Conservation (phyloP, 2,113 vertebrate genomes). For the Mungos mungo region DNA sequence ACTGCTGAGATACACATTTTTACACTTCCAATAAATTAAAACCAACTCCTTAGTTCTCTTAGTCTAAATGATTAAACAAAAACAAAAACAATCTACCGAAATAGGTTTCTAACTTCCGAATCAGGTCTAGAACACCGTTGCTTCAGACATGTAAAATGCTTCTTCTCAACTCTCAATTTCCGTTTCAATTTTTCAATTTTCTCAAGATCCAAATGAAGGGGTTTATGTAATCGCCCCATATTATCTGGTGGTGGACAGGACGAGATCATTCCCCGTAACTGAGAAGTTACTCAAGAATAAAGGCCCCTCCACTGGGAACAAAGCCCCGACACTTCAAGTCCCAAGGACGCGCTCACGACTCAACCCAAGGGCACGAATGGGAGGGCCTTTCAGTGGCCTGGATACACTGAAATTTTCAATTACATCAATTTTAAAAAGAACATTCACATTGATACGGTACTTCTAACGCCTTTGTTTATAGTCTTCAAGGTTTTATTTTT, state of each 20-base stretch:
- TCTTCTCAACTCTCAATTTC: background rate
- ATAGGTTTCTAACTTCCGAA: background rate
- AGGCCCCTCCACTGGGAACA: background rate
- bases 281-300: background rate
- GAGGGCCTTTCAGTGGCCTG: background rate
- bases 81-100: background rate
- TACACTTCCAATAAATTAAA: constrained; percentile 8
- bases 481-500: background rate
- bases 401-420: background rate
- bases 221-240: background rate
- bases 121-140: background rate
- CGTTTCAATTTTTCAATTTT: too few relatives aligned
- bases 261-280: too few relatives aligned
- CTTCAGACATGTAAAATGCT: background rate
- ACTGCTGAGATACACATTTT: background rate
- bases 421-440: background rate
- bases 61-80: background rate
- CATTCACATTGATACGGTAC: background rate
- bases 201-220: background rate
- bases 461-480: background rate
- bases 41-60: background rate
- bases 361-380: background rate
- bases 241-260: background rate
- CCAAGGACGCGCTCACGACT: rapidly evolving
- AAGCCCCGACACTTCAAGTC: background rate